Base-by-base conservation (phyloP, 1,140 invertebrate genomes). In the Bombyx mandarina region DNA sequence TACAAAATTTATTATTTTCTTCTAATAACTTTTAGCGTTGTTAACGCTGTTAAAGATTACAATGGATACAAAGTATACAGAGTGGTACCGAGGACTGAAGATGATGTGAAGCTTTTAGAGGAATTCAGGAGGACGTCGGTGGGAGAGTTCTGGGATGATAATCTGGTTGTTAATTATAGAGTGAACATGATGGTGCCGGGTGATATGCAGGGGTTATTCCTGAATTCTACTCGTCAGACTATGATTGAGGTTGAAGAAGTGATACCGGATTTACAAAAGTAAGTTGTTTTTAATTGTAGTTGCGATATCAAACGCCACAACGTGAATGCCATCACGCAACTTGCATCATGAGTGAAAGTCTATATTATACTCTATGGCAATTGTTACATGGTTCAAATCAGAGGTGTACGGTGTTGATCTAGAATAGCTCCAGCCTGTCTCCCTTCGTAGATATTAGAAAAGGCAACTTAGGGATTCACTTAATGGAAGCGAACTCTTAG, bases 21-120 rank as follows among this genome's bases (percentile, higher is more conserved):
- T 53, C 45, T 63, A n/a, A 12, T 49, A 46, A 44, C 62, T 54
- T 58, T 52, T 62, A 42, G 10, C 55, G 8, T 12, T 53, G 57
- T 63, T 8, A 53, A 35, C 43, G 66, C 65, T 26, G 61, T 60
- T 45, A 73, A 68, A 49, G 79, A 48, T 6, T 91, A 81, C 60
- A 69, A 88, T 42, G 86, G 89, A 6, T 89, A 88, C 54, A 88
- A 87, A 66, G 82, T 91, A 1, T 90, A 86, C 50, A 77, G 89
- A 65, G 66, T 90, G 0, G 63, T 70, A 1, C 89, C 90, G 7
- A 77, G 69, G 43, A 80, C 75, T 3, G 52, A 75, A 1, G 61
- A 83, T 49, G 65, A 79, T 58, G 55, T 82, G 18, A 52, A 63
- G 48, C 45, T 67, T 12, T 55, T 86, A 8, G 55, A 67, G 50